A percentile compares a stretch with the other conserved stretches of the same genome.
Evolutionary conservation across 2,888 invertebrate species (phyloP).

Genomic region (Drosophila paramelanica): DNA sequence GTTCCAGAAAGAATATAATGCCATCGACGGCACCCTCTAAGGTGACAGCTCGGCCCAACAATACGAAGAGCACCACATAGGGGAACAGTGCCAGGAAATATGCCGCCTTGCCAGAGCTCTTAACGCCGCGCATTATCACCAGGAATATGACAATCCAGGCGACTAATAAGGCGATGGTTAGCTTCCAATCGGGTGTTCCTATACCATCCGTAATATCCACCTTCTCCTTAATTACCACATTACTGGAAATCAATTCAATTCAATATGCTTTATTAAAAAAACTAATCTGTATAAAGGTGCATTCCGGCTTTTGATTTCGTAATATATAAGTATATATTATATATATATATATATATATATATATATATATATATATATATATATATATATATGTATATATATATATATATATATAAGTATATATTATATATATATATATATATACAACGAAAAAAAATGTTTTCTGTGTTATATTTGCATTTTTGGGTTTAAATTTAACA

Average conservation of each 20-base stretch:
- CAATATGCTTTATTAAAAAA: neutral
- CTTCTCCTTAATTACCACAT: slow-evolving; percentile 86
- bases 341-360: too few relatives aligned
- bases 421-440: too few relatives aligned
- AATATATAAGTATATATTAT: too few relatives aligned
- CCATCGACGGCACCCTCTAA: slow-evolving; percentile 90
- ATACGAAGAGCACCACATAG: slow-evolving; percentile 90
- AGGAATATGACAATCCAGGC: slow-evolving; percentile 90
- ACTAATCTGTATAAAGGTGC: too few relatives aligned
- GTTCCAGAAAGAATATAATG: slow-evolving; percentile 91
- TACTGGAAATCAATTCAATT: slow-evolving; percentile 67
- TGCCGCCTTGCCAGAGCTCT: slow-evolving; percentile 92
- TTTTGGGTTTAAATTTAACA: too few relatives aligned
- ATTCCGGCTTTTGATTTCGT: too few relatives aligned
- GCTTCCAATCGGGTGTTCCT: slow-evolving; percentile 89
- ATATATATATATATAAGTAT: too few relatives aligned
- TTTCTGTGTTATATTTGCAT: too few relatives aligned
- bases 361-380: too few relatives aligned
- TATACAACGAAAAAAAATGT: too few relatives aligned
- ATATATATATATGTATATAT: too few relatives aligned
- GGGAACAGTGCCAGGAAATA: slow-evolving; percentile 96
- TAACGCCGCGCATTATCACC: slow-evolving; percentile 90
- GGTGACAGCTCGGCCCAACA: slow-evolving; percentile 89
- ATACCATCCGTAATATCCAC: slow-evolving; percentile 83
- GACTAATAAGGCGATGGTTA: slow-evolving; percentile 88